Base-by-base conservation (phyloP, 2,797 vertebrate species). In the Pteronotus mesoamericanus region DNA sequence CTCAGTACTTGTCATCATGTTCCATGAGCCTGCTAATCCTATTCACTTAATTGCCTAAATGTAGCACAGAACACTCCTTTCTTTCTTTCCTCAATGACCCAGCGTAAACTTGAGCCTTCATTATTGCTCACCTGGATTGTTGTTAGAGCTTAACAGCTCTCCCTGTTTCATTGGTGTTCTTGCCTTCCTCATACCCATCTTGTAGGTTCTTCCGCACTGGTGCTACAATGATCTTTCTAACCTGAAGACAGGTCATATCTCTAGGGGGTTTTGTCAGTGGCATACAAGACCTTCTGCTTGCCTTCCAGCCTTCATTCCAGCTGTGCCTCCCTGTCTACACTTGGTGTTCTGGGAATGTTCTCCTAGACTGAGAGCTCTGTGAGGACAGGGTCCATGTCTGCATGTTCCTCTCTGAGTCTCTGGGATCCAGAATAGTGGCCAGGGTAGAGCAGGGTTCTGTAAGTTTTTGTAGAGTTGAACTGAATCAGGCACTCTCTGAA, bases 381-480 rank as follows among this genome's bases (percentile, higher is more conserved):
- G 69, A 48, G 32, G 19, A 42, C 26, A 10, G 34, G 6, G 26
- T 72, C 51, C 11, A 2, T 37, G 21, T 42, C 44, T 46, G 10
- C 3, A 10, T 39, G n/a, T 6, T n/a, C 21, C 6, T 93, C 11
- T 93, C 77, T 51, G 55, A 89, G 26, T 88, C n/a, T 83, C 74
- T 64, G 71, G 39, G 26, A 46, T 90, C n/a, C 15, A 79, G 78
- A 88, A 83, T 55, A 39, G 74, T 75, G 37, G n/a, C 15, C 26
- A 78, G 53, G 42, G 74, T 48, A n/a, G 15, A 34, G 24, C 55
- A 7, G 53, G 19, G 19, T 59, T 71, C 29, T 3, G 0, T 55
- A 86, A 59, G 19, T 19, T 74, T 96, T 53, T 64, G 44, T 68
- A 59, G 48, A 78, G 68, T 75, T 85, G 42, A 80, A 51, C 26